Evolutionary conservation across 2,888 invertebrate species (phyloP), one percentile per base, ranked within the genome.

Genomic region (Mesorhabditis sp.): DNA sequence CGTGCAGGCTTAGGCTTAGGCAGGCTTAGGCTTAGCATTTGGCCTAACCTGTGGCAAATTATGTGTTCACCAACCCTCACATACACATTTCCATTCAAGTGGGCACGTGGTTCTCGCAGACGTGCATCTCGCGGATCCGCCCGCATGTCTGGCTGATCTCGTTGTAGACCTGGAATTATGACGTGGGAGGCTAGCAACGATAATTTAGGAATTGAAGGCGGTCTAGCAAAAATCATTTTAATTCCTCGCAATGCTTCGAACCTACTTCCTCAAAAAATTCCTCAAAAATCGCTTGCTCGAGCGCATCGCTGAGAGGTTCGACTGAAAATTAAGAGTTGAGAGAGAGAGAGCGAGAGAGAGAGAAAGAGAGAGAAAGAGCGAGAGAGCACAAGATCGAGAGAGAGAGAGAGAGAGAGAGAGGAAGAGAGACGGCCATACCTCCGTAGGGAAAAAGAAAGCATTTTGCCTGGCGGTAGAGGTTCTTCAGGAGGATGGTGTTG

Each of bases 391-490:
- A 28, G 28, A 28, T 28, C 28, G 1, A 28, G 28, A 28, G 28
- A 28, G 28, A 1, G 28, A 28, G 28, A 28, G 28, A 28, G 28
- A 28, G 28, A 28, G 28, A 1, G 28, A 28, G 28, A 28, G 28
- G n/a, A n/a, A n/a, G 28, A 28, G 2, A 28, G 28, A 28, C 28
- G 28, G 28, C 28, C 28, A 13, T n/a, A 50, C 58, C 58, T 50
- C 58, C 58, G n/a, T 50, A 50, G 2, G 58, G 58, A 50, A 50
- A 50, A 13, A 50, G 58, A 50, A 50, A 50, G n/a, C 7, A 10
- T 50, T 50, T 50, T n/a, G 58, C 58, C n/a, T 50, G 58, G 7
- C 58, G 58, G n/a, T 50, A 50, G n/a, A 50, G 58, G n/a, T 50
- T 50, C n/a, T 50, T 50, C 10, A 50, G 58, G 7, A 50, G n/a